Base-by-base conservation (phyloP, 2,888 invertebrate genomes). In the Morpho achilles region DNA sequence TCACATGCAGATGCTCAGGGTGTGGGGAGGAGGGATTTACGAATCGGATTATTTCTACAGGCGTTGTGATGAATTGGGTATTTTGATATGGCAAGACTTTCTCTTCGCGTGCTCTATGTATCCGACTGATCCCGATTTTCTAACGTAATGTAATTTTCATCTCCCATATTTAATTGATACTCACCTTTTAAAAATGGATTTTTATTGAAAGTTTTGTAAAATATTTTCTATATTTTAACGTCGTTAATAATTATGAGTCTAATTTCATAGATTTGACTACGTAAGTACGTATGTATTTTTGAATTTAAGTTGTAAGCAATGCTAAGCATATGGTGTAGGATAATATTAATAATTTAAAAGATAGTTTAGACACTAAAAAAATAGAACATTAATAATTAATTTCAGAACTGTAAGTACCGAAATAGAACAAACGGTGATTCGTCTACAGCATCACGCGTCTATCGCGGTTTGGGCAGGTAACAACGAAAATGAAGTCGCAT, bases 1-100 rank as follows among this genome's bases (percentile, higher is more conserved):
- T 0, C 93, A 98, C 76, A 97, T 98, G 96, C 96, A 97, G 73
- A 96, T 97, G 94, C 84, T 99, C 9, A 92, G 99, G n/a, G 96
- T 99, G 1, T 99, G 99, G 99, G 99, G 99, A 39, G 99, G 99
- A n/a, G 99, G 98, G 0, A 88, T 97, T 0, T 99, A 99, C 74
- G 99, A 99, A 77, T 94, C 95, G 0, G 96, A 98, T 68, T 92
- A 93, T 59, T 98, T 99, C 82, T 99, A 99, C 79, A 91, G 94
- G 64, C 79, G 94, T 43, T 97, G 98, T 57, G 98, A 99, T 77
- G 92, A 95, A 74, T 87, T 96, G 53, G 99, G 99, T 1, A 95
- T 99, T 50, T 91, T 99, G 72, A 94, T 99, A 57, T 99, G 99
- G 99, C 99, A 99, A 81, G 99, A 99, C 81, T 94, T 99, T 76